Evolutionary conservation across 37 sponge, comb jelly and placozoan genomes (phyloP).

Genomic region (Theonella swinhoei): DNA sequence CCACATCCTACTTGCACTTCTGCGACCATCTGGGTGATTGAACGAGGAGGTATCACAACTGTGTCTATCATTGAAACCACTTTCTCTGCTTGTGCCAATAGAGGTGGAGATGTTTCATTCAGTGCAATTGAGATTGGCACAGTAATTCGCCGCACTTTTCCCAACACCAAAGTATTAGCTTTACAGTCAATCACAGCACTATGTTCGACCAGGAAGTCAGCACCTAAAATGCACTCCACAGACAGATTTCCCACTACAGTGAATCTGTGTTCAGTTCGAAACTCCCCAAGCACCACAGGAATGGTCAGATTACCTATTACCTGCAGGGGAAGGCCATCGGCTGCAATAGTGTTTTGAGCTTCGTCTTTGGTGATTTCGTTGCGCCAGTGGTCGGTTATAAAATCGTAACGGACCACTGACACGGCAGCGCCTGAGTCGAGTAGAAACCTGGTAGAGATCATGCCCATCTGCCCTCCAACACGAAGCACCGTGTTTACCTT

Average conservation of each 20-base stretch:
- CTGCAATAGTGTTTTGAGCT: constrained; percentile 13
- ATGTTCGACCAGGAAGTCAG: constrained; percentile 26
- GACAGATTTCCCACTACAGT: constrained; percentile 9
- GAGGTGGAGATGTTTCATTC: no score
- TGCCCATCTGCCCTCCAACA: constrained; percentile 1
- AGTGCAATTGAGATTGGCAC: no score
- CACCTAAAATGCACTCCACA: constrained; percentile 37
- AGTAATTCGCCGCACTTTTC: no score
- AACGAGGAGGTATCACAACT: no score
- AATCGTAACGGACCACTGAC: constrained; percentile 8
- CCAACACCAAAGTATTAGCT: not conserved
- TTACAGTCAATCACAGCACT: constrained; percentile 28
- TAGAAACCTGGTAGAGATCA: not conserved
- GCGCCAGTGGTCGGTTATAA: not conserved
- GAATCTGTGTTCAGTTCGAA: constrained; percentile 16
- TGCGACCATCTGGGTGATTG: no score
- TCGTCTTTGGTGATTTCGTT: not conserved
- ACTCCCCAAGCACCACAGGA: constrained; percentile 1
- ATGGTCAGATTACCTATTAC: constrained; percentile 14
- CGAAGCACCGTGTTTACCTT: not conserved
- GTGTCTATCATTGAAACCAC: no score
- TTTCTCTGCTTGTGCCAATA: no score
- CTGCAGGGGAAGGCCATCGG: constrained; percentile 21
- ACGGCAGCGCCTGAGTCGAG: constrained; percentile 38
- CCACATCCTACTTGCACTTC: no score